Conservation (phyloP, 2,113 vertebrate genomes). For the Tachysurus vachellii region DNA sequence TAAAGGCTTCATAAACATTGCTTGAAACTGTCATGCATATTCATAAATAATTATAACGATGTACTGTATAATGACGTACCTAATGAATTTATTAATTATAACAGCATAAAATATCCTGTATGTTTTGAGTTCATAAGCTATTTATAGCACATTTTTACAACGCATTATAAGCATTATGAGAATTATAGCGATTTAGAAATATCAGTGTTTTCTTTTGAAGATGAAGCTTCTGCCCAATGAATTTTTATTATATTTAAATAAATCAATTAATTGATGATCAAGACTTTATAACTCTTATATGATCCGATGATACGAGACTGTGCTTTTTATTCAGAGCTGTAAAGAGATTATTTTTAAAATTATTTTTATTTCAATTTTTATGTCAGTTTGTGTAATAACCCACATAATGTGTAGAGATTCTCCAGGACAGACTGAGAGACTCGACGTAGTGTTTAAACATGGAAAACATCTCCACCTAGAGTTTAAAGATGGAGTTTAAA, state of each 20-base stretch:
- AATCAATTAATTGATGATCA: constrained; percentile 64
- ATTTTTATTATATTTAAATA: constrained; percentile 80
- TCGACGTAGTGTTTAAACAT: constrained; percentile 9
- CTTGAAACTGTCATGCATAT: neutral
- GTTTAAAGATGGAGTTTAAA: neutral
- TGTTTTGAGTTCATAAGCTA: constrained; percentile 32
- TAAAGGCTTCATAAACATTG: neutral
- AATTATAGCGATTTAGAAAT: neutral
- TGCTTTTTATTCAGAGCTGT: too few species aligned
- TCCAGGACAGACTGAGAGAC: neutral
- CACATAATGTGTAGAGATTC: neutral
- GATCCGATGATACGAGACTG: neutral
- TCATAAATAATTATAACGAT: neutral
- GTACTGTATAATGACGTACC: neutral
- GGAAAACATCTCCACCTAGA: constrained; percentile 46
- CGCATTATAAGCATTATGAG: constrained; percentile 53
- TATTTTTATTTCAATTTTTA: neutral
- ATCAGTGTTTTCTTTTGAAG: neutral
- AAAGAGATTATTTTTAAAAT: constrained; percentile 51
- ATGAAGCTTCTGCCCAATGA: constrained; percentile 72
- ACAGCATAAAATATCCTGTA: constrained; percentile 1
- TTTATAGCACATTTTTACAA: constrained; percentile 64
- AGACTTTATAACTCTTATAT: neutral
- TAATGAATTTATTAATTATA: neutral
- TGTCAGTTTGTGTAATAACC: neutral